Percentiles rank a stretch among this genome's conserved stretches.
Evolutionary conservation across 2,797 vertebrate species (phyloP).

Genomic region (Myiotriccus ornatus): DNA sequence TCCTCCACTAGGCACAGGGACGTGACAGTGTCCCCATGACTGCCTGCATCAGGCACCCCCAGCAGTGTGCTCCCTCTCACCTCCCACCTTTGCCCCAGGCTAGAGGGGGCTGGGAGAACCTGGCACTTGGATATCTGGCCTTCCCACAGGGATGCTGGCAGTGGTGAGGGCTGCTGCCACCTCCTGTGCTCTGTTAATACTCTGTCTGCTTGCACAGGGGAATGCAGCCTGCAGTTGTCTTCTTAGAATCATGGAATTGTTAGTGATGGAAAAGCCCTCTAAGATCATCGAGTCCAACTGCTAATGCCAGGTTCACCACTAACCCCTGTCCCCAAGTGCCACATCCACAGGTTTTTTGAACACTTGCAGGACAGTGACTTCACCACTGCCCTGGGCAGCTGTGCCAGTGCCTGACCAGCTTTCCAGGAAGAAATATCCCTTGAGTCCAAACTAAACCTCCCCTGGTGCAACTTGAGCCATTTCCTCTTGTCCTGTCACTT

Average conservation of each 20-base stretch:
- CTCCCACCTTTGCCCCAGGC: background rate
- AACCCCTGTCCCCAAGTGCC: background rate
- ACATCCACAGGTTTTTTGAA: background rate
- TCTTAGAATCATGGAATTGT: no score
- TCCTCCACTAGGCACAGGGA: background rate
- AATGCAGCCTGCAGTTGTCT: background rate
- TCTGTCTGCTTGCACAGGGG: background rate
- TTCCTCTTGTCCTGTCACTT: background rate
- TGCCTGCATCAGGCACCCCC: background rate
- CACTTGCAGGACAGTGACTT: background rate
- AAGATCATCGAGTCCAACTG: background rate
- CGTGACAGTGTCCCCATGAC: rapidly evolving
- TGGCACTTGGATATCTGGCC: rapidly evolving
- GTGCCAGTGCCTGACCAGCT: background rate
- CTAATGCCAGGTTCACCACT: background rate
- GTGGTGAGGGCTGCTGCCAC: background rate
- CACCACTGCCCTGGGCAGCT: background rate
- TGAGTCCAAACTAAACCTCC: background rate
- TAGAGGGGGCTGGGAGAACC: background rate
- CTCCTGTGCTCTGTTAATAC: background rate
- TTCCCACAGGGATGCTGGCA: background rate
- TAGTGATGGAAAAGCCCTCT: background rate
- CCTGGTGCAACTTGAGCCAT: background rate
- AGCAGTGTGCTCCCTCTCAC: background rate
- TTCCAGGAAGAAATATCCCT: background rate